Evolutionary conservation across 2,113 vertebrate genomes (phyloP), one percentile per base, ranked within the genome.

Genomic region (Tragelaphus strepsiceros): DNA sequence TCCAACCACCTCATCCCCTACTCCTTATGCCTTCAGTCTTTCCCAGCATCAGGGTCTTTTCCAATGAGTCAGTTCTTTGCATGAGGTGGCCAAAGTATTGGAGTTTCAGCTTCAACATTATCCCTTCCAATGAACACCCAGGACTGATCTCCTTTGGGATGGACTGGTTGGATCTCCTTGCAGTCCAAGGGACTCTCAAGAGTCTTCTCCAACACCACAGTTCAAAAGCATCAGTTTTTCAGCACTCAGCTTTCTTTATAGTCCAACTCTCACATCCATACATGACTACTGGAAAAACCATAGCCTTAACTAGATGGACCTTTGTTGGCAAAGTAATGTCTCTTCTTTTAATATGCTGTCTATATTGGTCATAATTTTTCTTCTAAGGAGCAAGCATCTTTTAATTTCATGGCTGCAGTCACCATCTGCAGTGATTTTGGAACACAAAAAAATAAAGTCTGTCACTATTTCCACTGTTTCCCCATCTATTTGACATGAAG

Each of bases 151-250:
- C 64, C 9, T 21, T 71, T 21, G 21, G 9, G 17, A 35, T 71
- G 2, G 2, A 71, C n/a, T 71, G 4, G 4, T 71, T 1, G 8
- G n/a, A 21, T 71, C n/a, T 35, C 17, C 9, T 71, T 0, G 8
- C 4, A 11, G 32, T n/a, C 17, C 1, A 67, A 21, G 32, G 3
- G 64, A 71, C 17, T 35, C 64, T 35, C 17, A 71, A 71, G 64
- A 35, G 17, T 35, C 17, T 71, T 71, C 16, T 71, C 8, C 64
- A 71, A 71, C 9, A 71, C n/a, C n/a, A 35, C 9, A 35, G n/a
- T 71, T 71, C 64, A 71, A 35, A 71, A 35, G 17, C 64, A 71
- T 35, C n/a, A 21, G 35, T 71, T 35, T 71, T 71, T n/a, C 0
- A 0, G 9, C 9, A 5, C 64, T 71, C n/a, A 5, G 64, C n/a